A percentile compares a stretch with the other conserved stretches of the same genome.
phyloP scores from a whole-genome alignment of 2,113 vertebrate genomes.

The Plecturocebus donacophilus region DNA sequence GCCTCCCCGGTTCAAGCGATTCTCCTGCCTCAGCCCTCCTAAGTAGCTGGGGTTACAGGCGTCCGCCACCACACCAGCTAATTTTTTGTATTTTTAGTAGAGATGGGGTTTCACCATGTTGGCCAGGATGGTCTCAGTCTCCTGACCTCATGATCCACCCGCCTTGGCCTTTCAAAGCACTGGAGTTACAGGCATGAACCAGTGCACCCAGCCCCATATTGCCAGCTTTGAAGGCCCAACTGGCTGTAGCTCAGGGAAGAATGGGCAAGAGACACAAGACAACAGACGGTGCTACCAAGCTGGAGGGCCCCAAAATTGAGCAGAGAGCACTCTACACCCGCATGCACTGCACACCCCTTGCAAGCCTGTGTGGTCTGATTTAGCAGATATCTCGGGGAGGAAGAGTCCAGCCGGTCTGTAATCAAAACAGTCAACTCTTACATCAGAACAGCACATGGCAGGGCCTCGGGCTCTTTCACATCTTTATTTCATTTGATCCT shows the following conservation, averaged over 20 bases:
- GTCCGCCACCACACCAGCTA: no score
- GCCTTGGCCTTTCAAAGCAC: not conserved
- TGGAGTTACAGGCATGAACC: not conserved
- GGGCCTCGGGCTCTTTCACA: not conserved
- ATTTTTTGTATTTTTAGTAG: no score
- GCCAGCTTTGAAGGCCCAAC: not conserved
- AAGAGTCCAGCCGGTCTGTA: not conserved
- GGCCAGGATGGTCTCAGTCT: no score
- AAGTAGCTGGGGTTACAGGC: no score
- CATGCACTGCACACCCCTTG: rapidly evolving
- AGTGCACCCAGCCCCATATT: not conserved
- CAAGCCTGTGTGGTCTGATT: not conserved
- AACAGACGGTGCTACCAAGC: not conserved
- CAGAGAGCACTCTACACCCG: not conserved
- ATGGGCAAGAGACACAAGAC: not conserved
- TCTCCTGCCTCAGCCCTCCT: no score
- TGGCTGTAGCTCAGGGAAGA: not conserved
- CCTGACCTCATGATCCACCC: no score
- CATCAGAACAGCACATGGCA: not conserved
- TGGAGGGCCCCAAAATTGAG: not conserved
- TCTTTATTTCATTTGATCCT: constrained; percentile 17
- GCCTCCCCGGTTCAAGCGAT: no score
- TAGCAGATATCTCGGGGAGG: not conserved
- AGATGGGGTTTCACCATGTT: no score
- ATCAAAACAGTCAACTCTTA: not conserved